Evolutionary conservation across 2,113 vertebrate species (phyloP).

Genomic region (Macrotus californicus): DNA sequence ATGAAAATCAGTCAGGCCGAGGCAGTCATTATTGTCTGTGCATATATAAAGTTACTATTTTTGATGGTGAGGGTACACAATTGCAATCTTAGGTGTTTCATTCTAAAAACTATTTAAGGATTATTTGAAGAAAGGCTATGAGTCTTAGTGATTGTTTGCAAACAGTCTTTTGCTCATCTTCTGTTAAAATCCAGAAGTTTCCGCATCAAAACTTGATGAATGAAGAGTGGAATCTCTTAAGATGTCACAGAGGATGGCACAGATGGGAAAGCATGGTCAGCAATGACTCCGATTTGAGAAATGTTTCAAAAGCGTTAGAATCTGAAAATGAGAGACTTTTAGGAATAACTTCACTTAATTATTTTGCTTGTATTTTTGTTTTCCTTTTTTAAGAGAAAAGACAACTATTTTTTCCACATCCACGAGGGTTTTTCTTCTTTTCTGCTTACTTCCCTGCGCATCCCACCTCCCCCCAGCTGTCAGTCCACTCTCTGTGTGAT

Average conservation of each 20-base stretch:
- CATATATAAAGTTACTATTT: not conserved
- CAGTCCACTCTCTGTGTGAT: not conserved
- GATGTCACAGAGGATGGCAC: not conserved
- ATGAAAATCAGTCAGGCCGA: not conserved
- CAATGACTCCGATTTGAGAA: not conserved
- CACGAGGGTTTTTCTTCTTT: not conserved
- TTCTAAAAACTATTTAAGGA: not conserved
- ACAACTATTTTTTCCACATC: not conserved
- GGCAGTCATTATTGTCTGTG: not conserved
- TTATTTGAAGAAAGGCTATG: not conserved
- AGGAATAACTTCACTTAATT: not conserved
- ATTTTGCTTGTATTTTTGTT: not conserved
- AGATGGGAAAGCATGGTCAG: not conserved
- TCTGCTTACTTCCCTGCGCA: not conserved
- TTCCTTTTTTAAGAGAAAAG: not conserved
- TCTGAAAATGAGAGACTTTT: not conserved
- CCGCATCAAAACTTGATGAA: not conserved
- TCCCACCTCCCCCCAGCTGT: not conserved
- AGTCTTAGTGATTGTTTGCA: not conserved
- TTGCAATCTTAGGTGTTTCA: not conserved
- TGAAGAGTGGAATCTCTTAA: not conserved
- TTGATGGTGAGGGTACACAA: not conserved
- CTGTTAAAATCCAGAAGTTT: not conserved
- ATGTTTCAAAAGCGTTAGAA: not conserved
- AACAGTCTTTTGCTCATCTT: not conserved